Evolutionary conservation across 1,140 invertebrate species (phyloP).

Genomic region (Hyphantria cunea): DNA sequence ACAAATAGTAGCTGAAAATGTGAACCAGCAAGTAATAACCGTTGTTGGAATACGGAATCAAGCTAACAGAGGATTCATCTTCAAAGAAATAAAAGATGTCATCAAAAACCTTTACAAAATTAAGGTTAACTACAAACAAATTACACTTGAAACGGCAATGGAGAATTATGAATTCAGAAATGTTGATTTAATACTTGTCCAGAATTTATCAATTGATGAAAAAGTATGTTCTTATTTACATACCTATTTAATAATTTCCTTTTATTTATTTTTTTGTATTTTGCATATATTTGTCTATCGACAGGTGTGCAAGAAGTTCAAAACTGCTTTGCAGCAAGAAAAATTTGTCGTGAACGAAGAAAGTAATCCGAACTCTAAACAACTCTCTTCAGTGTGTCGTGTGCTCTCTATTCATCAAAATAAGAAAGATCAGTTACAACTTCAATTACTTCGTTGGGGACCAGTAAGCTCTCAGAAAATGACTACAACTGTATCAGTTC

Average conservation of each 20-base stretch:
- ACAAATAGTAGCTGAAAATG: slow-evolving; percentile 49
- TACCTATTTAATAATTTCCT: background rate
- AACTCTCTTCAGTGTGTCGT: slow-evolving; percentile 29
- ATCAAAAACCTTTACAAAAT: slow-evolving; percentile 17
- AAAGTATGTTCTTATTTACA: slow-evolving; percentile 23
- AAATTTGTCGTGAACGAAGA: slow-evolving; percentile 32
- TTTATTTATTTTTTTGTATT: background rate
- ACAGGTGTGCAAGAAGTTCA: slow-evolving; percentile 34
- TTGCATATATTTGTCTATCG: slow-evolving; percentile 3
- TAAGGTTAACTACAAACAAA: slow-evolving; percentile 29
- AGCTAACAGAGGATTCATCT: background rate
- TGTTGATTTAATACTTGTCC: slow-evolving; percentile 32
- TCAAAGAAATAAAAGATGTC: slow-evolving; percentile 26
- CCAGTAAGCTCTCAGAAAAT: slow-evolving; percentile 1
- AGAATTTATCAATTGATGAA: slow-evolving; percentile 36
- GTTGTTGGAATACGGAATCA: slow-evolving; percentile 34
- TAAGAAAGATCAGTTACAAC: background rate
- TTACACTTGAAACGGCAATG: slow-evolving; percentile 11
- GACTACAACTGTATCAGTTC: slow-evolving; percentile 6
- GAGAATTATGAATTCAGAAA: slow-evolving; percentile 5
- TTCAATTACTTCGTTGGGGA: slow-evolving; percentile 34
- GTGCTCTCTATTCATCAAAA: slow-evolving; percentile 9
- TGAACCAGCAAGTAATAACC: slow-evolving; percentile 36
- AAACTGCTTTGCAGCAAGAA: slow-evolving; percentile 15
- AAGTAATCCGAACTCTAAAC: background rate